Percentiles rank a stretch among this genome's conserved stretches.
These are phyloP conservation scores for Zapus hudsonius DNA, from an alignment of 2,113 vertebrate genomes.

Conservation along the genomic window DNA sequence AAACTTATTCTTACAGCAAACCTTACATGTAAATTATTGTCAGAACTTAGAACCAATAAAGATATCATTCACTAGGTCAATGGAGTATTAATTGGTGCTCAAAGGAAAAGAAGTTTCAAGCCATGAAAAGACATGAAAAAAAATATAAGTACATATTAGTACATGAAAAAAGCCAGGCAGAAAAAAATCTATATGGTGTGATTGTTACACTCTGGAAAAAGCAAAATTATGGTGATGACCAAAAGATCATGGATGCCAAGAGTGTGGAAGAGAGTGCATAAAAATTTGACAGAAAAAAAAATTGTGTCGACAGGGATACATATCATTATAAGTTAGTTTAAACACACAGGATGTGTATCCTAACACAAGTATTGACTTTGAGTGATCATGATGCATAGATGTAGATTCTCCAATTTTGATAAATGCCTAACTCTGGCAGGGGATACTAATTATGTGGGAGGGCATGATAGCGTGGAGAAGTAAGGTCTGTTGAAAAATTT, in stretches of 20 bases:
- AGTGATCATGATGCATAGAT: neutral
- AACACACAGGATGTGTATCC: neutral
- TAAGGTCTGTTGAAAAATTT: neutral
- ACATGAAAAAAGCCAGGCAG: neutral
- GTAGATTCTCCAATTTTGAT: neutral
- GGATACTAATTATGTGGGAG: neutral
- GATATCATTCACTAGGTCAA: neutral
- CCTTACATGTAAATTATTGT: neutral
- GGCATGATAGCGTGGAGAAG: neutral
- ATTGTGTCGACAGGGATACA: neutral
- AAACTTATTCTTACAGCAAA: neutral
- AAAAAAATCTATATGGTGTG: neutral
- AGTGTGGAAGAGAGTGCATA: too few species aligned
- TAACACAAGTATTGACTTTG: neutral
- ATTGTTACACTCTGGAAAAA: neutral
- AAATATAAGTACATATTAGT: neutral
- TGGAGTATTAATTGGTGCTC: neutral
- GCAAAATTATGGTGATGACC: neutral
- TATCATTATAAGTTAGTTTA: neutral
- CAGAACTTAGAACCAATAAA: neutral
- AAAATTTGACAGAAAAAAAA: too few species aligned
- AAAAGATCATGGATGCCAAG: neutral
- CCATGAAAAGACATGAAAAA: neutral
- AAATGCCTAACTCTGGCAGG: neutral
- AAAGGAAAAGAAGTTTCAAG: neutral